Evolutionary conservation across 2,113 vertebrate species (phyloP).

Genomic region (Chloebia gouldiae): DNA sequence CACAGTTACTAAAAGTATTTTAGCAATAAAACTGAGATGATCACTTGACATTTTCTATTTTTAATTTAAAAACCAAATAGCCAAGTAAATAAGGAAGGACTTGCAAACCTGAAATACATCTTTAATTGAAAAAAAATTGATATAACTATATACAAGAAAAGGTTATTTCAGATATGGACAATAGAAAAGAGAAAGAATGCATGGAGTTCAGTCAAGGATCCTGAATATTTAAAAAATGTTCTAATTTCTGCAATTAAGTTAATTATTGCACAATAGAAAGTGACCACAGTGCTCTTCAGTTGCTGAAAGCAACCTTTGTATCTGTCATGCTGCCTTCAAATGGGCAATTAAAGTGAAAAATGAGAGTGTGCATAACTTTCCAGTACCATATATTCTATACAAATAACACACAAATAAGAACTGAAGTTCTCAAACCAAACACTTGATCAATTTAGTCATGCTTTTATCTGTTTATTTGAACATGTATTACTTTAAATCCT

Average conservation of each 20-base stretch:
- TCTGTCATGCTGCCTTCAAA: constrained; percentile 67
- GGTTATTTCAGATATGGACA: neutral
- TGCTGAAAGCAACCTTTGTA: constrained; percentile 72
- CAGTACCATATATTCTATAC: constrained; percentile 25
- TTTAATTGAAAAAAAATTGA: neutral
- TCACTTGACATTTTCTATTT: neutral
- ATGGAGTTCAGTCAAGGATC: neutral
- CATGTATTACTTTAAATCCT: neutral
- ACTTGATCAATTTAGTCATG: constrained; percentile 44
- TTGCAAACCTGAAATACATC: neutral
- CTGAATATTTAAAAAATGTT: constrained; percentile 19
- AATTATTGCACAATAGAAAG: constrained; percentile 61
- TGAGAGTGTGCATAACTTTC: constrained; percentile 58
- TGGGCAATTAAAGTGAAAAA: constrained; percentile 80
- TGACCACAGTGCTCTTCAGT: constrained; percentile 33
- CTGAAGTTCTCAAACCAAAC: constrained; percentile 9
- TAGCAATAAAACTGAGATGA: neutral
- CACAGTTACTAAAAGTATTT: neutral
- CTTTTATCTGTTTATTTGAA: constrained; percentile 33
- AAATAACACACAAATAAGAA: constrained; percentile 50
- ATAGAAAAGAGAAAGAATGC: neutral
- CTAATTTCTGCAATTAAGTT: constrained; percentile 62
- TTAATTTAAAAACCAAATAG: neutral
- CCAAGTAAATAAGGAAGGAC: neutral
- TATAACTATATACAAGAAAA: neutral